Base-by-base conservation (phyloP, 2,797 vertebrate species). In the Champsocephalus gunnari region DNA sequence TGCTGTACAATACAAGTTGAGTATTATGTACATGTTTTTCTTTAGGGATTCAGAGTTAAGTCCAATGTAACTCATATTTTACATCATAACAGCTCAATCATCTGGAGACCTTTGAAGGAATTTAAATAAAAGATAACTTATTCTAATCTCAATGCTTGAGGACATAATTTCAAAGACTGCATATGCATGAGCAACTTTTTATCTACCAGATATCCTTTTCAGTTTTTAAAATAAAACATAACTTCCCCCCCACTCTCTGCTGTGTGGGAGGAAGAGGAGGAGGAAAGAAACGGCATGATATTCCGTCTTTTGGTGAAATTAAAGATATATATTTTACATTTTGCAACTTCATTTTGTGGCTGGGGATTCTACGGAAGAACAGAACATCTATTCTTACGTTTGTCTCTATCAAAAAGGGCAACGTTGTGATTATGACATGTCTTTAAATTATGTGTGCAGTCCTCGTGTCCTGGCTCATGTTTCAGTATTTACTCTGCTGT, bases 391-490 rank as follows among this genome's bases (percentile, higher is more conserved):
- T 44, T 21, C 64, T 8, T 9, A 34, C 12, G 17, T 50, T 21
- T 38, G 32, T 7, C n/a, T 38, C 57, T n/a, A 5, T 21, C 9
- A 51, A 70, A 48, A 41, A 0, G 41, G 12, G 14, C n/a, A 63
- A 43, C 41, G 60, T 13, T 71, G 32, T 45, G 66, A 62, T 58
- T 38, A 19, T 41, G 43, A 70, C 6, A 34, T 17, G n/a, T 41
- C 24, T 66, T 57, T 79, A 8, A 71, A 55, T 58, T 50, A 70
- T 71, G 43, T 66, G 73, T 47, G 32, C 66, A 38, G 43, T 58
- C 53, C 38, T 58, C 3, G 0, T 59, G 55, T 58, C 38, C 28
- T 28, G 49, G 19, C 70, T 80, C 65, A 57, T 59, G 51, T 70
- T 81, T 66, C 48, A 69, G 48, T 66, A 21, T 62, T 67, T 41